Conservation (phyloP, 2,113 vertebrate species). For the Callocephalon fimbriatum region DNA sequence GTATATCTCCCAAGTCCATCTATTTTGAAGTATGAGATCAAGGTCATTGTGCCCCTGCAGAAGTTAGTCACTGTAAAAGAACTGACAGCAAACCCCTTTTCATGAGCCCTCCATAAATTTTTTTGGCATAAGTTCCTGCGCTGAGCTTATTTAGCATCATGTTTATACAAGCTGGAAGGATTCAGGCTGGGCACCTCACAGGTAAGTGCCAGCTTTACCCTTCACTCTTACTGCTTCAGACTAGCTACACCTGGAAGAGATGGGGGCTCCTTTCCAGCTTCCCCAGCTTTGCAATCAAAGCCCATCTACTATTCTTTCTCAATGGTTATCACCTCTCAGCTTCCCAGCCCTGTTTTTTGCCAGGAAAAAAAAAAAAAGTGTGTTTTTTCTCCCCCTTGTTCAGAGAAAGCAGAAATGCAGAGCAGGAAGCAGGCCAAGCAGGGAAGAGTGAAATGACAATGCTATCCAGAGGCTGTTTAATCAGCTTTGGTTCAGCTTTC, state of each 20-base stretch:
- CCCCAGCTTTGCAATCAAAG: not conserved
- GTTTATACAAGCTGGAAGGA: rapidly evolving
- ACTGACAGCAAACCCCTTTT: not conserved
- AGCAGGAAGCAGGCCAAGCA: not conserved
- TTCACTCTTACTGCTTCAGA: rapidly evolving
- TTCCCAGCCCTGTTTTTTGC: not conserved
- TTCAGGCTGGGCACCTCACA: rapidly evolving
- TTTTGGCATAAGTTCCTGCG: not conserved
- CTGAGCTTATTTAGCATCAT: rapidly evolving
- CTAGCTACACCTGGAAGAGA: not conserved
- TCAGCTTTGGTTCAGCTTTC: not conserved
- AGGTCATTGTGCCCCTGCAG: not conserved
- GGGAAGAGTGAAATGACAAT: not conserved
- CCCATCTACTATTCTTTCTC: not conserved
- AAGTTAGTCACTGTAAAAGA: not conserved
- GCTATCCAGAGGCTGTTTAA: not conserved
- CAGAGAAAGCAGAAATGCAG: not conserved
- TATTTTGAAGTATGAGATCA: not conserved
- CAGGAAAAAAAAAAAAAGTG: not conserved
- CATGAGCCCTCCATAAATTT: rapidly evolving
- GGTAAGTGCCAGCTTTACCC: not conserved
- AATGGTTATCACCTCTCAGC: not conserved
- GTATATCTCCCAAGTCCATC: not conserved
- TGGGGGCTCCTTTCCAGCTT: not conserved
- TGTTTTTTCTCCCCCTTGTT: rapidly evolving